These are phyloP conservation scores for Helicoverpa armigera DNA, from an alignment of 1,140 invertebrate species.

Conservation along the genomic window DNA sequence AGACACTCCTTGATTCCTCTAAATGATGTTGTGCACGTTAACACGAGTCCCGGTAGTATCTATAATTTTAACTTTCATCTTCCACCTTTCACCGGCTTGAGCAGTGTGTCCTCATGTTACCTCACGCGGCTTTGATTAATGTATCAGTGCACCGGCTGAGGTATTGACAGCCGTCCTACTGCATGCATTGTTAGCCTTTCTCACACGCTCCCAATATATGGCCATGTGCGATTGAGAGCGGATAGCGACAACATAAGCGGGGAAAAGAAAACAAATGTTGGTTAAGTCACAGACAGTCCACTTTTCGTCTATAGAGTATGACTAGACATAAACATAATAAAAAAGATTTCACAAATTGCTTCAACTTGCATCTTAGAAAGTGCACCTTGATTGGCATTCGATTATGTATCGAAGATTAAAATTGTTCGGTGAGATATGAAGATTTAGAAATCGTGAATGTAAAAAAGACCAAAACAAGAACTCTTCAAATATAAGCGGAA, in stretches of 20 bases:
- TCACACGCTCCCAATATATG: conserved; percentile 40
- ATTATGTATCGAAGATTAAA: conserved; percentile 6
- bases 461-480: conserved; percentile 1
- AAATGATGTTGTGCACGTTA: neutral
- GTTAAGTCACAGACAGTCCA: too few species aligned
- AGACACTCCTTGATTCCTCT: neutral
- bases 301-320: too few species aligned
- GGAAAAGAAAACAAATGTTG: too few species aligned
- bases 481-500: neutral
- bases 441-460: conserved; percentile 19
- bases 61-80: conserved; percentile 17
- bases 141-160: conserved; percentile 20
- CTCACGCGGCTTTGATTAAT: conserved; percentile 38
- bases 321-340: too few species aligned
- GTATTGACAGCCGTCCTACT: conserved; percentile 38
- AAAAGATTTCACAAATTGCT: too few species aligned
- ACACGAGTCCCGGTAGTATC: neutral
- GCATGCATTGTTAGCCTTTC: conserved; percentile 45
- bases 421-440: conserved; percentile 27
- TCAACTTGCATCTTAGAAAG: neutral
- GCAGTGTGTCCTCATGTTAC: conserved; percentile 2
- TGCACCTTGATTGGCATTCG: conserved; percentile 28
- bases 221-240: neutral
- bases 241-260: neutral
- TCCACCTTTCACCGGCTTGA: conserved; percentile 18